Conservation (phyloP, 2,113 vertebrate species). For the Dipodomys spectabilis region DNA sequence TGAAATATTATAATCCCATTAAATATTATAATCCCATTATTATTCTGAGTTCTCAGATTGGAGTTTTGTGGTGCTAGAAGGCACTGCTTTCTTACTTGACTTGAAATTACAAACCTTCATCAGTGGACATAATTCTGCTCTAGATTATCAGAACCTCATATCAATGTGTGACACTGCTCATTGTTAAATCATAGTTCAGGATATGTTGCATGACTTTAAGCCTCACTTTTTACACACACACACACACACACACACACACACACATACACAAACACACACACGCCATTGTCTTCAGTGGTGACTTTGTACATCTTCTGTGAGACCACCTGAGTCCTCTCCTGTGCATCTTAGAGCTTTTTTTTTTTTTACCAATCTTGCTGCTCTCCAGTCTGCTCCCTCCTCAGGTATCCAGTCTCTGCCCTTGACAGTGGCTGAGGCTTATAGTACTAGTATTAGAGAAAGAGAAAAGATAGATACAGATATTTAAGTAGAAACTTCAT, state of each 20-base stretch:
- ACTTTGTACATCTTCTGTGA: background rate
- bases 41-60: background rate
- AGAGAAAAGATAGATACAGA: background rate
- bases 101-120: background rate
- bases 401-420: no score
- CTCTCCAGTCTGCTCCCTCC: background rate
- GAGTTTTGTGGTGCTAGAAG: background rate
- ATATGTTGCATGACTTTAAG: background rate
- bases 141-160: background rate
- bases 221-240: background rate
- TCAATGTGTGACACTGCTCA: no score
- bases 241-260: no score
- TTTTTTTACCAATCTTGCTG: rapidly evolving
- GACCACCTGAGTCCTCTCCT: background rate
- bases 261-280: no score
- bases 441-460: background rate
- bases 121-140: background rate
- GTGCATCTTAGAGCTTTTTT: background rate
- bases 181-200: background rate
- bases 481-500: no score
- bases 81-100: background rate
- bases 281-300: background rate
- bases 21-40: background rate
- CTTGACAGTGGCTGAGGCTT: background rate
- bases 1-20: background rate